Percentiles rank a stretch among this genome's conserved stretches.
Conservation (phyloP, 2,113 vertebrate genomes). For the Genyomyrus donnyi region DNA sequence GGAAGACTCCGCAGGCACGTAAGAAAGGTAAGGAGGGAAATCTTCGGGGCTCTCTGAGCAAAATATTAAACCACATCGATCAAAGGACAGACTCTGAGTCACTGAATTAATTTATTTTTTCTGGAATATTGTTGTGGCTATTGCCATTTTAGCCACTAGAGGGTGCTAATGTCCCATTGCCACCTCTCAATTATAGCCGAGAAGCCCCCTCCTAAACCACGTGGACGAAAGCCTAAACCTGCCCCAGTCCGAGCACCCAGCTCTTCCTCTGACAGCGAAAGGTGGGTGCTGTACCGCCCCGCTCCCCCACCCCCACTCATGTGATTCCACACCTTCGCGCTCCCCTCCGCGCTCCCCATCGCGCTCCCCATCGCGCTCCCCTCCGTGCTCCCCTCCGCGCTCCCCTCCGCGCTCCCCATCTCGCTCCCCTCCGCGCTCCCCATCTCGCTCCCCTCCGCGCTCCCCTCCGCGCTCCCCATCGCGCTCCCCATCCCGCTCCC, state of each 20-base stretch:
- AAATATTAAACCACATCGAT: background rate
- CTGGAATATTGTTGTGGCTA: background rate
- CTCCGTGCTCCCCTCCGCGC: no score
- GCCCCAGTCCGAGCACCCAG: conserved; percentile 63
- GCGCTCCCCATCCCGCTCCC: no score
- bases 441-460: no score
- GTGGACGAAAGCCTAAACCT: conserved; percentile 72
- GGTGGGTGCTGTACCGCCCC: conserved; percentile 51
- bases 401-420: no score
- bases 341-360: background rate
- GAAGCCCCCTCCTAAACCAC: conserved; percentile 79
- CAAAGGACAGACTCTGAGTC: background rate
- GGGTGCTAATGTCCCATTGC: background rate
- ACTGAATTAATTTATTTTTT: background rate
- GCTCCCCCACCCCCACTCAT: no score
- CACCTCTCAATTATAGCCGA: conserved; percentile 46
- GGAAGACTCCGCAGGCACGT: conserved; percentile 67
- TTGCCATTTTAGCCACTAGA: background rate
- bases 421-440: no score
- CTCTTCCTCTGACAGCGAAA: conserved; percentile 81
- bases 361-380: background rate
- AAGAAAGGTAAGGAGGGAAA: conserved; percentile 70
- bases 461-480: no score
- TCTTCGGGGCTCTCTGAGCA: background rate
- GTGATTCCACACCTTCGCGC: no score